A percentile compares a stretch with the other conserved stretches of the same genome.
phyloP scores from a whole-genome alignment of 1,140 invertebrate genomes.

The Leptinotarsa lineolata region DNA sequence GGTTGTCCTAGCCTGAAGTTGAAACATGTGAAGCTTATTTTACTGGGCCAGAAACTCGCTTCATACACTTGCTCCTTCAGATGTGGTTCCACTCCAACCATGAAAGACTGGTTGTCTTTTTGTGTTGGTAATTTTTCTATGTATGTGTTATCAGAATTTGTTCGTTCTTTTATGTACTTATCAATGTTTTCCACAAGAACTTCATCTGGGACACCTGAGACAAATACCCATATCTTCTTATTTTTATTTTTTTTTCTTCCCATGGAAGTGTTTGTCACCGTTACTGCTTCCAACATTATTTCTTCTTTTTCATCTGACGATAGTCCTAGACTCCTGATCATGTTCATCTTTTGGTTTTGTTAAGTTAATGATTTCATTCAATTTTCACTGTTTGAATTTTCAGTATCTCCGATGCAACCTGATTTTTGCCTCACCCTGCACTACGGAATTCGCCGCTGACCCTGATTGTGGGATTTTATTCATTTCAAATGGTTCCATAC shows the following conservation, averaged over 20 bases:
- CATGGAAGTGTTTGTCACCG: background rate
- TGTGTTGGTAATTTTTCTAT: constrained; percentile 7
- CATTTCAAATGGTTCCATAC: too few species aligned
- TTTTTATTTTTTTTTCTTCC: background rate
- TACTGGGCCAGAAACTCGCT: constrained; percentile 3
- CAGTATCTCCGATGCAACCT: background rate
- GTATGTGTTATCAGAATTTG: background rate
- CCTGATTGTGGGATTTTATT: too few species aligned
- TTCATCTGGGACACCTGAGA: constrained; percentile 7
- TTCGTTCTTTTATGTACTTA: constrained; percentile 7
- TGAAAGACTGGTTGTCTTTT: constrained; percentile 16
- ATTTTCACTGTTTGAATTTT: background rate
- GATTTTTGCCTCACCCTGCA: background rate
- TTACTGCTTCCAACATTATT: background rate
- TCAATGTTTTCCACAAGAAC: constrained; percentile 7
- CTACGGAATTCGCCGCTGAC: too few species aligned
- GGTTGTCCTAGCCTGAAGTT: background rate
- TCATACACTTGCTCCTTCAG: constrained; percentile 16
- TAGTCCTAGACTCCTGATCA: background rate
- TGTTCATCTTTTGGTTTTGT: background rate
- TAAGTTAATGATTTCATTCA: constrained; percentile 7
- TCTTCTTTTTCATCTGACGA: background rate
- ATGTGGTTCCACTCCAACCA: background rate
- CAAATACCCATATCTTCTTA: background rate
- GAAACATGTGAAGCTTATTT: background rate